phyloP scores from a whole-genome alignment of 2,888 invertebrate genomes.

The Masnerella sp. region DNA sequence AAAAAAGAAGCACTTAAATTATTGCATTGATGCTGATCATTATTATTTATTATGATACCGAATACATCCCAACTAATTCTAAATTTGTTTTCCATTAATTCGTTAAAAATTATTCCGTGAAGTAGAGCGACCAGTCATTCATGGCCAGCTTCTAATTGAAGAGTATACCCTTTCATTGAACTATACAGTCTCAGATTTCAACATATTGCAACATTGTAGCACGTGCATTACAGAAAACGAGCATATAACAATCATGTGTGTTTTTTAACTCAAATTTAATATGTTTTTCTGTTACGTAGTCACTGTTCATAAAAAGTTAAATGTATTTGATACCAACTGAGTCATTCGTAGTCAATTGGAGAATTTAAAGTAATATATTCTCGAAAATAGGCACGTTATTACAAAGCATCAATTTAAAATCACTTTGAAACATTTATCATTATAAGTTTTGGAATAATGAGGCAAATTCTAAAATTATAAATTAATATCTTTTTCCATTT shows the following conservation, averaged over 20 bases:
- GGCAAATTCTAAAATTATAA: too few relatives aligned
- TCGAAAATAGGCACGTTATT: too few relatives aligned
- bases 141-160: slow-evolving; percentile 49
- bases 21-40: background rate
- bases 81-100: slow-evolving; percentile 24
- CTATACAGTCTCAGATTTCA: slow-evolving; percentile 50
- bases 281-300: slow-evolving; percentile 14
- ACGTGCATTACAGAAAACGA: slow-evolving; percentile 38
- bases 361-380: too few relatives aligned
- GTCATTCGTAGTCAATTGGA: too few relatives aligned
- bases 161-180: slow-evolving; percentile 54
- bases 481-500: too few relatives aligned
- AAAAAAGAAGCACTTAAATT: too few relatives aligned
- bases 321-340: slow-evolving; percentile 14
- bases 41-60: background rate
- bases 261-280: slow-evolving; percentile 19
- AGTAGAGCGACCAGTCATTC: slow-evolving; percentile 48
- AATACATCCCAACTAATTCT: slow-evolving; percentile 10
- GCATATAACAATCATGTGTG: slow-evolving; percentile 4
- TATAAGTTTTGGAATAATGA: too few relatives aligned
- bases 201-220: slow-evolving; percentile 38
- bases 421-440: too few relatives aligned
- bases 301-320: slow-evolving; percentile 3
- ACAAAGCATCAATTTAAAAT: too few relatives aligned
- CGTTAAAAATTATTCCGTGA: slow-evolving; percentile 20